phyloP scores from a whole-genome alignment of 2,113 vertebrate species.

The Theristicus caerulescens region DNA sequence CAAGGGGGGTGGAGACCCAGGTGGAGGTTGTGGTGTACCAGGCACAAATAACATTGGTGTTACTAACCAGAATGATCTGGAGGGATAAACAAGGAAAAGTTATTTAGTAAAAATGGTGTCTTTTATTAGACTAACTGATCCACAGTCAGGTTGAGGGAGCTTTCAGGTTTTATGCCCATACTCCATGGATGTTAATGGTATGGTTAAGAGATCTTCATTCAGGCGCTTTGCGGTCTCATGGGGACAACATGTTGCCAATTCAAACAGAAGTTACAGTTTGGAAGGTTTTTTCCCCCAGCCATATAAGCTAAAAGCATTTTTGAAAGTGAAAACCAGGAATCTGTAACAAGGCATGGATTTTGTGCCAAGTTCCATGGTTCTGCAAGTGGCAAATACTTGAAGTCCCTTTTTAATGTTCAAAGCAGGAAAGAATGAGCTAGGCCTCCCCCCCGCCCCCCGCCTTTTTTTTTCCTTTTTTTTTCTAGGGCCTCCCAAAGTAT shows the following conservation, averaged over 20 bases:
- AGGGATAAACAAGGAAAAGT: neutral
- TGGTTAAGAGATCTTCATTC: neutral
- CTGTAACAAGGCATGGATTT: neutral
- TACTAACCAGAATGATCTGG: neutral
- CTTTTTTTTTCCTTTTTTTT: neutral
- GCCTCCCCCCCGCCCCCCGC: accelerated
- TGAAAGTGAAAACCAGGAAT: neutral
- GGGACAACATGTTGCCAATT: neutral
- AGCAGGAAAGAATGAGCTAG: neutral
- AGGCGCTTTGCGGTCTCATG: accelerated
- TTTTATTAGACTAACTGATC: neutral
- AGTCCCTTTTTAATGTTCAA: neutral
- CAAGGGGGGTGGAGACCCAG: accelerated
- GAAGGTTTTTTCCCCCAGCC: neutral
- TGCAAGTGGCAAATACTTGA: neutral
- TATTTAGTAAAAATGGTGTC: neutral
- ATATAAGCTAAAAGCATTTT: neutral
- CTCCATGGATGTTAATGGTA: neutral
- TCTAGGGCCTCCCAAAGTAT: neutral
- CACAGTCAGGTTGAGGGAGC: neutral
- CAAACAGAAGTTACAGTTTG: neutral
- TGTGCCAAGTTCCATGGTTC: neutral
- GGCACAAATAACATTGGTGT: neutral
- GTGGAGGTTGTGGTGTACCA: neutral
- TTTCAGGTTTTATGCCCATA: neutral